phyloP scores from a whole-genome alignment of 1,140 invertebrate genomes.

The Sminthurides bifidus region DNA sequence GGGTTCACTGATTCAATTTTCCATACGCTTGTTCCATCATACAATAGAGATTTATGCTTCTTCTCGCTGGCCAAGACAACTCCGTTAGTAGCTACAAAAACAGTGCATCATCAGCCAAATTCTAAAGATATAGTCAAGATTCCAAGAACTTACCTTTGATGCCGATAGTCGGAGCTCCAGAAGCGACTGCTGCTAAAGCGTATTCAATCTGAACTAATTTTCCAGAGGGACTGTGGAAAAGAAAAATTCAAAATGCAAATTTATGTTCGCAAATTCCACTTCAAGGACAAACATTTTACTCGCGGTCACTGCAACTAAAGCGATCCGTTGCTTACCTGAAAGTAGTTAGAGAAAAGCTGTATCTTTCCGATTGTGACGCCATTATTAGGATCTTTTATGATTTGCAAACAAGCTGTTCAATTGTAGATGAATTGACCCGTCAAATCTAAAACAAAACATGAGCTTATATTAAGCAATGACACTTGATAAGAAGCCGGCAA shows the following conservation, averaged over 20 bases:
- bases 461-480: too few relatives aligned
- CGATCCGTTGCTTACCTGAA: constrained; percentile 68
- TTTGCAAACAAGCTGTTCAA: too few relatives aligned
- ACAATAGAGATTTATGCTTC: constrained; percentile 91
- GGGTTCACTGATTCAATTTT: constrained; percentile 93
- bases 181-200: constrained; percentile 94
- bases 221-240: constrained; percentile 78
- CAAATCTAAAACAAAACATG: too few relatives aligned
- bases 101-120: constrained; percentile 3
- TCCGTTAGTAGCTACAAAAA: constrained; percentile 66
- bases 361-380: constrained; percentile 65
- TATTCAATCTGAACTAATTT: constrained; percentile 99
- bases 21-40: constrained; percentile 89
- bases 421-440: too few relatives aligned
- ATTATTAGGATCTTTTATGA: too few relatives aligned
- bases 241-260: constrained; percentile 14
- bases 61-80: constrained; percentile 98
- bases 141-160: constrained; percentile 71
- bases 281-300: not conserved
- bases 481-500: too few relatives aligned
- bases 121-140: not conserved
- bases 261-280: not conserved
- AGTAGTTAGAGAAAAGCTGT: constrained; percentile 96
- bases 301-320: too few relatives aligned
- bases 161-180: constrained; percentile 96